Conservation (phyloP, 2,113 vertebrate genomes). For the Nestor notabilis region DNA sequence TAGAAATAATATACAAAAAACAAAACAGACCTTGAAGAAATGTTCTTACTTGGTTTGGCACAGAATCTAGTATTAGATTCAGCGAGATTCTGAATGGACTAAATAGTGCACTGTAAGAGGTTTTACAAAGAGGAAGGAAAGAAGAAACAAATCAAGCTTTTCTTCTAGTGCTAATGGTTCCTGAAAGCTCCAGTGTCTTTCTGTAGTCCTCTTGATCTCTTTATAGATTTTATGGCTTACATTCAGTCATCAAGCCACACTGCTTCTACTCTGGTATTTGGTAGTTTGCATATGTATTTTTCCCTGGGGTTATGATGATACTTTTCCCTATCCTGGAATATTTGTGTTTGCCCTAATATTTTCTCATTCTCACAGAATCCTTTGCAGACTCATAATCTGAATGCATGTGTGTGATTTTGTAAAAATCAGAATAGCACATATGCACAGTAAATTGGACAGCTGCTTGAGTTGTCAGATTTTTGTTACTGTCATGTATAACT, state of each 20-base stretch:
- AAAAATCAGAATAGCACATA: slow-evolving; percentile 17
- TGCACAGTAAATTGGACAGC: slow-evolving; percentile 57
- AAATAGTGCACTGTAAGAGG: slow-evolving; percentile 27
- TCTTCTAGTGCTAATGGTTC: neutral
- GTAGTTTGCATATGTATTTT: neutral
- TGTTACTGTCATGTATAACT: slow-evolving; percentile 47
- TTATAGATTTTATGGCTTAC: slow-evolving; percentile 49
- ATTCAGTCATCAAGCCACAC: neutral
- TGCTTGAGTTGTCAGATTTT: slow-evolving; percentile 50
- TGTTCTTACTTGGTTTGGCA: slow-evolving; percentile 14
- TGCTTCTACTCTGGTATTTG: neutral
- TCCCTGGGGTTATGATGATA: neutral
- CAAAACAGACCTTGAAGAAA: neutral
- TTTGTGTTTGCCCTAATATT: neutral
- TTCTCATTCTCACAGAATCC: neutral
- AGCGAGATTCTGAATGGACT: slow-evolving; percentile 27
- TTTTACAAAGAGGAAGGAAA: slow-evolving; percentile 22
- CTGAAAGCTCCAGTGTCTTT: slow-evolving; percentile 28
- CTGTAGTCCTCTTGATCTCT: neutral
- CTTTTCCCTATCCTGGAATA: neutral
- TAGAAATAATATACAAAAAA: slow-evolving; percentile 34
- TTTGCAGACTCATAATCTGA: slow-evolving; percentile 27
- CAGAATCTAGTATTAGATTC: slow-evolving; percentile 15
- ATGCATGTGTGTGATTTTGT: slow-evolving; percentile 6
- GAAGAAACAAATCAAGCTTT: slow-evolving; percentile 21